phyloP scores from a whole-genome alignment of 1,140 invertebrate genomes.

The Papilio xuthus region DNA sequence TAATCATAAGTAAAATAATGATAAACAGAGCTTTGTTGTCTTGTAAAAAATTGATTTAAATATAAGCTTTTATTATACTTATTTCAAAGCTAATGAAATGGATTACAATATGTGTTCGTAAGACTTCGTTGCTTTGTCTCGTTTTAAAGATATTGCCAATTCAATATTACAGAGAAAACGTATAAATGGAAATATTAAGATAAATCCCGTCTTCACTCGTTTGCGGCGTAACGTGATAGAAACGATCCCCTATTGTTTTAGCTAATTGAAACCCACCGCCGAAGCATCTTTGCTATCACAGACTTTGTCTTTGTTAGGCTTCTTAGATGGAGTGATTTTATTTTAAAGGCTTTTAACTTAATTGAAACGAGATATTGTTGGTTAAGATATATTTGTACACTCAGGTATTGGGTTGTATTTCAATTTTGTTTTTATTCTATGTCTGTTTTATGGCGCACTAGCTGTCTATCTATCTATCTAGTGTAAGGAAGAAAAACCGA shows the following conservation, averaged over 20 bases:
- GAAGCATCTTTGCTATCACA: slow-evolving; percentile 16
- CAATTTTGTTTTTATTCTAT: background rate
- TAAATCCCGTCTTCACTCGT: background rate
- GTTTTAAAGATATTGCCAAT: background rate
- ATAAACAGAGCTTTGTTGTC: background rate
- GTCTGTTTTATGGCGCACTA: background rate
- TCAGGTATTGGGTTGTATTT: background rate
- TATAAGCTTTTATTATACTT: background rate
- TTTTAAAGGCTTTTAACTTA: slow-evolving; percentile 18
- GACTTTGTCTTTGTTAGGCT: slow-evolving; percentile 24
- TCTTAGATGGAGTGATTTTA: slow-evolving; percentile 25
- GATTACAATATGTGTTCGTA: background rate
- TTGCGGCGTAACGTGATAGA: slow-evolving; percentile 17
- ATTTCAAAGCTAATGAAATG: too few relatives aligned
- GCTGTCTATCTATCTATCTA: too few relatives aligned
- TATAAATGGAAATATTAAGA: background rate
- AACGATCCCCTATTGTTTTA: slow-evolving; percentile 31
- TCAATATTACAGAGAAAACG: background rate
- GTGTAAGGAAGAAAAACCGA: too few relatives aligned
- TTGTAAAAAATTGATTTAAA: background rate
- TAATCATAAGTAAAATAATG: too few relatives aligned
- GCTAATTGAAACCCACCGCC: slow-evolving; percentile 18
- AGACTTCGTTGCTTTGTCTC: background rate
- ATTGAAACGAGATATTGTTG: slow-evolving; percentile 30
- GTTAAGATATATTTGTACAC: background rate